Conservation (phyloP, 2,888 invertebrate species). For the Enchytraeus crypticus region DNA sequence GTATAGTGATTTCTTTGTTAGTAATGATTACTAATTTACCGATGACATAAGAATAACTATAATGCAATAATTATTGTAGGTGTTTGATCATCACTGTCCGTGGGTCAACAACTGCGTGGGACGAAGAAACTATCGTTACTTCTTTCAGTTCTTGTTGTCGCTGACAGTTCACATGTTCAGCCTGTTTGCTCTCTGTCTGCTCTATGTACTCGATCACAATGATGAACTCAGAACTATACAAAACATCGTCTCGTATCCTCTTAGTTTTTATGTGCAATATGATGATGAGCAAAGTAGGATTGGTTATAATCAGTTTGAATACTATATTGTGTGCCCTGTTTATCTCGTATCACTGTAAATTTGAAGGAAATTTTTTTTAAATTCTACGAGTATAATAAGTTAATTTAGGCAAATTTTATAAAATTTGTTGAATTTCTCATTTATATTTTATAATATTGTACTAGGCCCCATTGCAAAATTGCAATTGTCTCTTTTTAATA, state of each 20-base stretch:
- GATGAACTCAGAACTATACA: slow-evolving; percentile 62
- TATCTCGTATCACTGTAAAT: no score
- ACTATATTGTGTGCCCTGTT: no score
- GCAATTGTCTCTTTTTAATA: no score
- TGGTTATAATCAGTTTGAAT: no score
- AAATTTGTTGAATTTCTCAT: no score
- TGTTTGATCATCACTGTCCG: no score
- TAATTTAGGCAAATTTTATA: no score
- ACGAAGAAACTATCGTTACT: slow-evolving; percentile 91
- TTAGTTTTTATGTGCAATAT: no score
- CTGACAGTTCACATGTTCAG: slow-evolving; percentile 94
- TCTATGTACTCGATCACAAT: slow-evolving; percentile 79
- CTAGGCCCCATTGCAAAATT: no score
- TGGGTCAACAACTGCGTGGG: no score
- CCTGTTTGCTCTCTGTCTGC: slow-evolving; percentile 85
- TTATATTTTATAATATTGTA: no score
- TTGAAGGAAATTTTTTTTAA: neutral
- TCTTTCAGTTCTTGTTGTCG: slow-evolving; percentile 95
- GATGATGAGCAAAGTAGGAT: no score
- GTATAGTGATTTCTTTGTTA: neutral
- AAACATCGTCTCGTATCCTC: slow-evolving; percentile 52
- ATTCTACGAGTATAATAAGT: neutral
- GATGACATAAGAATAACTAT: neutral
- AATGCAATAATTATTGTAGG: neutral
- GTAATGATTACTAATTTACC: neutral